Evolutionary conservation across 1,140 invertebrate species (phyloP).

Genomic region (Macrocentrus cingulum): DNA sequence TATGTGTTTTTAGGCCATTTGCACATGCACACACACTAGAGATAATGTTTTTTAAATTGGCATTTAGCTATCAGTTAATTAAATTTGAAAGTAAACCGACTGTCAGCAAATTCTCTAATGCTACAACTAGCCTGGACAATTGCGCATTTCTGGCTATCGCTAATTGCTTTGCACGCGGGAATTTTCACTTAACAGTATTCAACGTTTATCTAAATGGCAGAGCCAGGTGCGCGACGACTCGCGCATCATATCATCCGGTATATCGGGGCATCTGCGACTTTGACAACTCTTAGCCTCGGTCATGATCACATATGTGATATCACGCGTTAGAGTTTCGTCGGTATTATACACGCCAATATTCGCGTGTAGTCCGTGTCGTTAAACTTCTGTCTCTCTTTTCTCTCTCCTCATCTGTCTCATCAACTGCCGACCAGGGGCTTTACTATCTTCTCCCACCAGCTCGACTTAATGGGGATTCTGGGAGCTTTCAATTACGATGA

Average conservation of each 20-base stretch:
- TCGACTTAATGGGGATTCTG: constrained; percentile 17
- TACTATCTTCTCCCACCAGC: constrained; percentile 12
- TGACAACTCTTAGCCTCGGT: neutral
- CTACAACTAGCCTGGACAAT: neutral
- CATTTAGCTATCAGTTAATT: constrained; percentile 9
- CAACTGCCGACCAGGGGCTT: neutral
- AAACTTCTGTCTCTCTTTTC: constrained; percentile 8
- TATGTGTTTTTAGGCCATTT: no score
- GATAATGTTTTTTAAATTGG: constrained; percentile 34
- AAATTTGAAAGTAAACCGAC: neutral
- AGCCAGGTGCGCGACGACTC: constrained; percentile 25
- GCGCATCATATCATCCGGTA: constrained; percentile 5
- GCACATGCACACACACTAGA: no score
- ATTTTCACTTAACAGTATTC: constrained; percentile 12
- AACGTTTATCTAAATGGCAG: constrained; percentile 26
- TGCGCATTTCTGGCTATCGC: neutral
- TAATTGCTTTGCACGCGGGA: neutral
- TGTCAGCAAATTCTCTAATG: neutral
- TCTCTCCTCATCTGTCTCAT: constrained; percentile 1
- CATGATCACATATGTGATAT: neutral
- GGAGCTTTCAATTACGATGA: constrained; percentile 31
- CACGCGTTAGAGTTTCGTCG: no score
- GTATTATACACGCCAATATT: no score
- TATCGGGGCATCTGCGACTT: constrained; percentile 1
- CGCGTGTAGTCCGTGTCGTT: no score